These are phyloP conservation scores for Drosophila subobscura DNA, from an alignment of 1,140 invertebrate genomes.

Conservation along the genomic window DNA sequence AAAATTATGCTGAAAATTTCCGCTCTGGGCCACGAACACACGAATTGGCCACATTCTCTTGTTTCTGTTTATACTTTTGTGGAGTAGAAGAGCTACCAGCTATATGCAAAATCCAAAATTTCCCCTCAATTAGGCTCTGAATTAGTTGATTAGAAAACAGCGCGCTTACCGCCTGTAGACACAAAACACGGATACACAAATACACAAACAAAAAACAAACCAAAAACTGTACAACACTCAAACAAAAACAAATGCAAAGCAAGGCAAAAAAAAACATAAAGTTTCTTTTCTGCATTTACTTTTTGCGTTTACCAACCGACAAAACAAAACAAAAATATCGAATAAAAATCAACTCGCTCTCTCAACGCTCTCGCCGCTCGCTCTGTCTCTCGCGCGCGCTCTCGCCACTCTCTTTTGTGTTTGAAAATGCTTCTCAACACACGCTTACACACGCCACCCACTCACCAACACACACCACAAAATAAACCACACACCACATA, in stretches of 20 bases:
- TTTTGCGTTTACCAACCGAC: slow-evolving; percentile 64
- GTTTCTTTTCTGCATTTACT: slow-evolving; percentile 81
- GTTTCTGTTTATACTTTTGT: slow-evolving; percentile 7
- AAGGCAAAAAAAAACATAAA: slow-evolving; percentile 67
- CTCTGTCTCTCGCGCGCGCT: slow-evolving; percentile 13
- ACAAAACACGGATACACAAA: slow-evolving; percentile 16
- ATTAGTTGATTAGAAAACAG: slow-evolving; percentile 27
- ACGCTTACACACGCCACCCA: slow-evolving; percentile 41
- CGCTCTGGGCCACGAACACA: slow-evolving; percentile 41
- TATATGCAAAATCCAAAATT: slow-evolving; percentile 57
- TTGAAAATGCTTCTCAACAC: slow-evolving; percentile 69
- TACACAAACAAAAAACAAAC: slow-evolving; percentile 26
- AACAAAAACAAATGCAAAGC: slow-evolving; percentile 50
- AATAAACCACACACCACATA: slow-evolving; percentile 13
- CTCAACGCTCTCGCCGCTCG: slow-evolving; percentile 48
- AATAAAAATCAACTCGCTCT: slow-evolving; percentile 48
- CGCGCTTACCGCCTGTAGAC: slow-evolving; percentile 36
- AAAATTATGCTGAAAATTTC: slow-evolving; percentile 68
- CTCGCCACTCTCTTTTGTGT: slow-evolving; percentile 55
- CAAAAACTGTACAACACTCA: slow-evolving; percentile 41
- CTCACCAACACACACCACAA: slow-evolving; percentile 25
- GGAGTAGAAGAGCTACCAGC: slow-evolving; percentile 29
- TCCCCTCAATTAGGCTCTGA: slow-evolving; percentile 46
- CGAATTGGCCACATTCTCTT: slow-evolving; percentile 31
- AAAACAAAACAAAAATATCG: slow-evolving; percentile 42